Base-by-base conservation (phyloP, 2,888 invertebrate genomes). In the Steinernema hermaphroditum region DNA sequence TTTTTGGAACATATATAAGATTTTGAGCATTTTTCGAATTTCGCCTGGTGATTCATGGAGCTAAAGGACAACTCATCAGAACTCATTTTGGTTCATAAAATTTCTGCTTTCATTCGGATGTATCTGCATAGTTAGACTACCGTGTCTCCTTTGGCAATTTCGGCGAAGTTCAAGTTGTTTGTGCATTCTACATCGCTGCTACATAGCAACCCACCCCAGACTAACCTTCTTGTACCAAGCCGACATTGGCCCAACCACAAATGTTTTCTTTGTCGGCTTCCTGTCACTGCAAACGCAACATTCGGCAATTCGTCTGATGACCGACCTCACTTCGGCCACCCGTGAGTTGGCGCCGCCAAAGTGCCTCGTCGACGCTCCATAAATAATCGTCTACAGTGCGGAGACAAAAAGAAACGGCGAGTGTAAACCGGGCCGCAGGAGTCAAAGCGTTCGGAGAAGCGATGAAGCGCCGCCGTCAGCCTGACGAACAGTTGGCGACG, bases 361-460 rank as follows among this genome's bases (percentile, higher is more conserved):
- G 62, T 50, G 62, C 32, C 29, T 32, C 16, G 16, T 29, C 29
- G 62, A 32, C 62, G 62, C 32, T 62, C 62, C 29, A 62, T 62
- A 62, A 62, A 62, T 62, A 62, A 62, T 29, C 32, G 62, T 62
- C 62, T 34, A 62, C 62, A 62, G 62, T 29, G 32, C 16, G 62
- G 32, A 27, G 29, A 32, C 62, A 32, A 62, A 32, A 22, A 62
- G 62, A 62, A 32, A 32, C 27, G 62, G 29, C 29, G 12, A 32
- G 62, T 62, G 62, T 62, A 62, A 62, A 62, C 62, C 62, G 62
- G 62, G 62, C 62, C 62, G 62, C 62, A 32, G 32, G 32, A 62
- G 27, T 62, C 62, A 62, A 62, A 62, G 62, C 29, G 6, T 62
- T 29, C 29, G 62, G 62, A 37, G 37, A 37, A 37, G 37, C 9